Base-by-base conservation (phyloP, 2,113 vertebrate species). In the Struthidea cinerea region DNA sequence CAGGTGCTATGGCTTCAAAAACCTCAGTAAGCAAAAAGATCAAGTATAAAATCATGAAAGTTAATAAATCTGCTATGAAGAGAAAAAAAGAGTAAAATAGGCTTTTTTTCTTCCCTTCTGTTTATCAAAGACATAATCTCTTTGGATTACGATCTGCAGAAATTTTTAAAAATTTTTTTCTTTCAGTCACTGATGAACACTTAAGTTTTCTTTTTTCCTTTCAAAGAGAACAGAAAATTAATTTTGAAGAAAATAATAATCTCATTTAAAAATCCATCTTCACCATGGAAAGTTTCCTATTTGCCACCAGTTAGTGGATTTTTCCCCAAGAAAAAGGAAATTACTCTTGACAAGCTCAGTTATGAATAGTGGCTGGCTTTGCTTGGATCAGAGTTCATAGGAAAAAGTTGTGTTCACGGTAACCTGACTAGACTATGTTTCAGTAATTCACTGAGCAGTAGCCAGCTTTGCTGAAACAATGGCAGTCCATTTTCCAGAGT, bases 291-390 rank as follows among this genome's bases (percentile, higher is more conserved):
- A 93, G 33, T 90, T 90, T 94, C 75, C 47, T 80, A 87, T 83
- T 94, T 95, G 87, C 67, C 39, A 94, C 78, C 3, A 6, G 67
- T 91, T 90, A 94, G 87, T 63, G 64, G 63, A 90, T 96, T 95
- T 96, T 97, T 95, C 87, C 93, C 70, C n/a, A 57, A 61, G 67
- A 91, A 94, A 95, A 87, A 87, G 87, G 89, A 97, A 96, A 96
- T 94, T 68, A 88, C 47, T 93, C 56, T 76, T 95, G 89, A 97
- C 87, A 94, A 89, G 50, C 21, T 69, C 69, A 77, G 89, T 96
- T 95, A 95, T 89, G 87, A 95, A 92, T 42, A 95, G 59, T 26
- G 78, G 35, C 71, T 94, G 42, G 53, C 74, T 96, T 90, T 93
- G 50, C 93, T 80, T 96, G 89, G 87, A 97, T 69, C 16, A 59